These are phyloP conservation scores for Murina feae DNA, from an alignment of 2,113 vertebrate genomes.

Conservation along the genomic window DNA sequence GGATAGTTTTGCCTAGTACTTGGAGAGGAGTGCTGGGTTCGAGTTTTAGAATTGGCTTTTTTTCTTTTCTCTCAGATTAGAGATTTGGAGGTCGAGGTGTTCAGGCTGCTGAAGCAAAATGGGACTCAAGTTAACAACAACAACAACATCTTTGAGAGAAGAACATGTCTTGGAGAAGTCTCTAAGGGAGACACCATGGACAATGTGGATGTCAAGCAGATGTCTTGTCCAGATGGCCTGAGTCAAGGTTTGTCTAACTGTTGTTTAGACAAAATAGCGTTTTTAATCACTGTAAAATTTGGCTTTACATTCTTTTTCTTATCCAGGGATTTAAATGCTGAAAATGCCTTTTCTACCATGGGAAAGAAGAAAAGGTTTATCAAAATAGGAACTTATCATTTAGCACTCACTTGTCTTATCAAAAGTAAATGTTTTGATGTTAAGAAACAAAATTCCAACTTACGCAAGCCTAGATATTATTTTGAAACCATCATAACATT, in stretches of 20 bases:
- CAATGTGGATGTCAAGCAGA: constrained; percentile 80
- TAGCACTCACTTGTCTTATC: neutral
- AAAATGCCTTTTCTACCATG: neutral
- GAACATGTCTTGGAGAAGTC: constrained; percentile 79
- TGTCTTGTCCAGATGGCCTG: constrained; percentile 79
- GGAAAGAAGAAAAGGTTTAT: neutral
- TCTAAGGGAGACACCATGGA: constrained; percentile 80
- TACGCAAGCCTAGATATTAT: neutral
- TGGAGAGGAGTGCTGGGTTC: neutral
- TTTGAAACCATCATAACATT: constrained; percentile 11
- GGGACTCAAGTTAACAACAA: constrained; percentile 97
- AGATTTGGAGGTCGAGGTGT: constrained; percentile 92
- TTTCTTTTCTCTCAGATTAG: constrained; percentile 85
- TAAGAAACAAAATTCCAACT: constrained; percentile 9
- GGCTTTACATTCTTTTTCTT: neutral
- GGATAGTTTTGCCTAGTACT: neutral
- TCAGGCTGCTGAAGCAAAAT: constrained; percentile 95
- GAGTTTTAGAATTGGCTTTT: neutral
- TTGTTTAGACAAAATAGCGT: neutral
- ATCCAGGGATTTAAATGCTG: neutral
- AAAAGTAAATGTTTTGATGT: neutral
- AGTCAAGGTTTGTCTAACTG: constrained; percentile 84
- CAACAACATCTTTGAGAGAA: constrained; percentile 92
- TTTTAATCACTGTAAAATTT: neutral
- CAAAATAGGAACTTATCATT: neutral